Base-by-base conservation (phyloP, 1,140 invertebrate species). In the Cepaea nemoralis region DNA sequence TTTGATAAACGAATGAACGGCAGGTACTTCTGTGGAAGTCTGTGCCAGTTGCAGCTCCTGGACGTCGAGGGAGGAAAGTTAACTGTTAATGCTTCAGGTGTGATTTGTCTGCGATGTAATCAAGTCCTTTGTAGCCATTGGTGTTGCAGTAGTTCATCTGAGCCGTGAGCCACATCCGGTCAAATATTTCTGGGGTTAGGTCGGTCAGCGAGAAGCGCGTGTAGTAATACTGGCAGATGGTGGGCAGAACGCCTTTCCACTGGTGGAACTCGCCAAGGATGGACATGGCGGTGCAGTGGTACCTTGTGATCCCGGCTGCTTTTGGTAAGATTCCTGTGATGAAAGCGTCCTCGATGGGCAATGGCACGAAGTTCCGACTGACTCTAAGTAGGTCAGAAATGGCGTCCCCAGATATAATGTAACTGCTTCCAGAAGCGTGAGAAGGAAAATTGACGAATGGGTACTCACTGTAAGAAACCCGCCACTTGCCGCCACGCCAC, bases 301-400 rank as follows among this genome's bases (percentile, higher is more conserved):
- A 42, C 0, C 79, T 84, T 48, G 71, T 45, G 0, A 87, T 82
- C 22, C 83, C 84, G 1, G 87, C 79, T 0, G 84, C 74, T 59
- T 87, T 85, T 2, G 89, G 85, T 19, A 92, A 77, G 24, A 92
- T 87, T 5, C 92, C 92, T 2, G 91, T 92, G 16, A 92, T 88
- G 84, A 88, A 92, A 5, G 89, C 90, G 73, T 93, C 92, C 76
- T 93, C 92, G 79, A 92, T 86, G 8, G 82, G 78, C 3, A 90
- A 83, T 40, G 85, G 86, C 3, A 87, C 86, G 71, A 89, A 84
- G 67, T 83, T 87, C 59, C 87, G 83, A 0, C 87, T 87, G 3
- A 82, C 78, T 67, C 84, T 84, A 35, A 86, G 85, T 39, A 88
- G 67, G 50, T 84, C 82, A 14, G 48, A 19, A 6, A 83, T 85